A percentile compares a stretch with the other conserved stretches of the same genome.
phyloP scores from a whole-genome alignment of 2,113 vertebrate genomes.

The Lophotis ruficrista region DNA sequence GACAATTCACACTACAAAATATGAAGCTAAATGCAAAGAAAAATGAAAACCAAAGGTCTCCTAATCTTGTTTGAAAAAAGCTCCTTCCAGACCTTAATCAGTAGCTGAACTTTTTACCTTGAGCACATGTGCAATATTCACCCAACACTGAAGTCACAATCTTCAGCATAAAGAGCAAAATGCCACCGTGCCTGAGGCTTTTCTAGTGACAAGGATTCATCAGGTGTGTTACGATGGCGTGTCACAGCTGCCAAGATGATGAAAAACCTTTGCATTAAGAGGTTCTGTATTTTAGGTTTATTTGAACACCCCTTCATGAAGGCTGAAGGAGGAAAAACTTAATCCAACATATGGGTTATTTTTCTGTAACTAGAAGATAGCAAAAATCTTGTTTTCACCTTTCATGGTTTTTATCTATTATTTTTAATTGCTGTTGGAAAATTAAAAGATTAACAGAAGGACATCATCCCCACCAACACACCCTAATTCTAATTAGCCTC shows the following conservation, averaged over 20 bases:
- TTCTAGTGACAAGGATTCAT: background rate
- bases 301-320: background rate
- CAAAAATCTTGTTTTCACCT: background rate
- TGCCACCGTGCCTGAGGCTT: background rate
- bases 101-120: background rate
- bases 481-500: background rate
- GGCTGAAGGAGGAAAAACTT: background rate
- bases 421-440: background rate
- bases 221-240: fast-evolving
- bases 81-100: background rate
- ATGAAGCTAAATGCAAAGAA: background rate
- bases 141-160: background rate
- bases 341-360: background rate
- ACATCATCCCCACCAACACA: background rate
- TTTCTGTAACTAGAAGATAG: background rate
- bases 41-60: background rate
- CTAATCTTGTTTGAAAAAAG: background rate
- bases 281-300: background rate
- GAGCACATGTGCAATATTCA: background rate
- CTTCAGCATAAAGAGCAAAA: background rate
- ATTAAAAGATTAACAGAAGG: background rate
- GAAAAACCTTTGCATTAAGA: background rate
- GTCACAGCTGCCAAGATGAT: background rate
- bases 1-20: background rate
- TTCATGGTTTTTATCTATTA: background rate